Conservation (phyloP, 2,888 invertebrate genomes). For the Pediacus dermestoides region DNA sequence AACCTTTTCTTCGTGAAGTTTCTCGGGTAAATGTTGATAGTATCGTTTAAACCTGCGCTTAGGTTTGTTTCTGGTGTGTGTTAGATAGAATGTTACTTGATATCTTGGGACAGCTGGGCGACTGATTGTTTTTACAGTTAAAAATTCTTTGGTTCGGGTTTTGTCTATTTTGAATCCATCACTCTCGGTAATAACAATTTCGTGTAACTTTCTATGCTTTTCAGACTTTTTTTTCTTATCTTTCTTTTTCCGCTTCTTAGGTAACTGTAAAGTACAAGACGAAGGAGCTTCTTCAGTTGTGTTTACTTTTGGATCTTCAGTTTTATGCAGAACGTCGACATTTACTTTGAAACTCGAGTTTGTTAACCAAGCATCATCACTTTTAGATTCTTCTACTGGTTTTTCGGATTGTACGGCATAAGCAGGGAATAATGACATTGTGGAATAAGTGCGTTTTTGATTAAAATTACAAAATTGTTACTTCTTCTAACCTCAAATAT, state of each 20-base stretch:
- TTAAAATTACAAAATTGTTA: no score
- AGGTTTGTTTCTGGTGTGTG: slow-evolving; percentile 29
- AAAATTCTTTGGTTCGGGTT: slow-evolving; percentile 54
- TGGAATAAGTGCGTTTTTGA: no score
- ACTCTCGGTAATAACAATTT: slow-evolving; percentile 11
- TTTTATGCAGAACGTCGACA: slow-evolving; percentile 19
- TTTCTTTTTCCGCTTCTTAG: slow-evolving; percentile 35
- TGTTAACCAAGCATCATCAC: slow-evolving; percentile 35
- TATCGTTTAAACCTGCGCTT: slow-evolving; percentile 43
- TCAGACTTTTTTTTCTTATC: slow-evolving; percentile 34
- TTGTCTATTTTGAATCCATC: slow-evolving; percentile 30
- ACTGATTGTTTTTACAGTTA: slow-evolving; percentile 59
- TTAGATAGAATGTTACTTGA: slow-evolving; percentile 31
- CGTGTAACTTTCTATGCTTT: slow-evolving; percentile 16
- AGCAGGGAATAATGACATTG: slow-evolving; percentile 54
- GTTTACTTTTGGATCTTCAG: slow-evolving; percentile 6
- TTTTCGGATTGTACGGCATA: slow-evolving; percentile 40
- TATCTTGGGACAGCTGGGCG: slow-evolving; percentile 63
- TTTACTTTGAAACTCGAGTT: slow-evolving; percentile 49
- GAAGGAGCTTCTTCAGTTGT: slow-evolving; percentile 15
- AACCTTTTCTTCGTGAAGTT: slow-evolving; percentile 28
- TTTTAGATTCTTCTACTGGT: slow-evolving; percentile 14
- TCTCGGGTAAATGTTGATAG: slow-evolving; percentile 27
- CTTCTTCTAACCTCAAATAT: no score
- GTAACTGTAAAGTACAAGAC: no score